A percentile compares a stretch with the other conserved stretches of the same genome.
Evolutionary conservation across 2,797 vertebrate species (phyloP).

Genomic region (Sebastes umbrosus): DNA sequence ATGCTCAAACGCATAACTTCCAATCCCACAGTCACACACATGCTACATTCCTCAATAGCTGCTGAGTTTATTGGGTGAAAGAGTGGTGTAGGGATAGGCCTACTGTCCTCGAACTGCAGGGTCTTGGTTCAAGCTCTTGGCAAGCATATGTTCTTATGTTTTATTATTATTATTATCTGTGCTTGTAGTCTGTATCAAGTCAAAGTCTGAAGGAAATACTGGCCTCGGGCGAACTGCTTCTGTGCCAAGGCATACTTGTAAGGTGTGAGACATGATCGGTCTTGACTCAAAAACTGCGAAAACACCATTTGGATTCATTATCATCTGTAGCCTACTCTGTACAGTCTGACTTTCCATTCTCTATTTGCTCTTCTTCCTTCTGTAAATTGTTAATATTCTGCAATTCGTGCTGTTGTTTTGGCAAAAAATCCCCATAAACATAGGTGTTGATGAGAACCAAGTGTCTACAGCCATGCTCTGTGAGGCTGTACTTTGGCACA

Average conservation of each 20-base stretch:
- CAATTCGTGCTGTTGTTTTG: neutral
- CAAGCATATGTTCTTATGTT: neutral
- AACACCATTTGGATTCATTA: neutral
- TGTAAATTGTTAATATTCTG: neutral
- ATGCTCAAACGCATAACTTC: constrained; percentile 7
- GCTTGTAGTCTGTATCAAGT: neutral
- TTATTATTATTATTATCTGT: neutral
- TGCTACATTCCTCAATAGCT: constrained; percentile 54
- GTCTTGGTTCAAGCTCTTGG: neutral
- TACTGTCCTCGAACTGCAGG: neutral
- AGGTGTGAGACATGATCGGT: constrained; percentile 11
- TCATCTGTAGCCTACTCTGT: neutral
- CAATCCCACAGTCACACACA: constrained; percentile 22
- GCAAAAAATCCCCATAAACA: neutral
- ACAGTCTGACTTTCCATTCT: neutral
- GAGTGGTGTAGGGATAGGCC: neutral
- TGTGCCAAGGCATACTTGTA: neutral
- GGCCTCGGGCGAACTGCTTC: neutral
- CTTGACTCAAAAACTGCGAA: constrained; percentile 1
- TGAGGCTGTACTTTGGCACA: neutral
- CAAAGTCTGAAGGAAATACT: neutral
- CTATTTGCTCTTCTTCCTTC: neutral
- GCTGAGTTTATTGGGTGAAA: constrained; percentile 16
- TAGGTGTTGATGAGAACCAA: neutral
- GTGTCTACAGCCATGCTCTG: neutral